Percentiles rank a stretch among this genome's conserved stretches.
phyloP scores from a whole-genome alignment of 2,888 invertebrate species.

The Mythimna albipuncta region DNA sequence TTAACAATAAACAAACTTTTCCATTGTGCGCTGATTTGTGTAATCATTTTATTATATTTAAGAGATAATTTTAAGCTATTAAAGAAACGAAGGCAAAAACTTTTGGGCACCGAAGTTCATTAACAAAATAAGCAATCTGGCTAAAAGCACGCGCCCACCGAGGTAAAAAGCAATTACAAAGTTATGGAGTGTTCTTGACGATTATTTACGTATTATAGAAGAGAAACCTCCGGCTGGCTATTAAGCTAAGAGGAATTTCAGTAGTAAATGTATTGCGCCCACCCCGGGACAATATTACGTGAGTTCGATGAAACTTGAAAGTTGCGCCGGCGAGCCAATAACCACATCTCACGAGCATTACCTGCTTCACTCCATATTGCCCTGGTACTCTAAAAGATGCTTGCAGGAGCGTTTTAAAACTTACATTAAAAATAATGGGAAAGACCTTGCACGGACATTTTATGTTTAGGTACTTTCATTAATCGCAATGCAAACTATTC shows the following conservation, averaged over 20 bases:
- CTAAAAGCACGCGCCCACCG: slow-evolving; percentile 85
- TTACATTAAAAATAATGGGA: slow-evolving; percentile 48
- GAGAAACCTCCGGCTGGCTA: slow-evolving; percentile 62
- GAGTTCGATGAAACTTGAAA: slow-evolving; percentile 56
- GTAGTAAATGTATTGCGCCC: slow-evolving; percentile 55
- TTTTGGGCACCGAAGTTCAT: slow-evolving; percentile 81
- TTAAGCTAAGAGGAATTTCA: slow-evolving; percentile 57
- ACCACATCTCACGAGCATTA: slow-evolving; percentile 55
- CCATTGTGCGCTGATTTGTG: slow-evolving; percentile 57
- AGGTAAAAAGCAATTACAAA: slow-evolving; percentile 87
- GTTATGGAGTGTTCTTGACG: slow-evolving; percentile 83
- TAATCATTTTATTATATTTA: slow-evolving; percentile 73
- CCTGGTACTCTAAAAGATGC: slow-evolving; percentile 26
- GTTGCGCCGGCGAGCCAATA: slow-evolving; percentile 54
- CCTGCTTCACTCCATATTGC: slow-evolving; percentile 53
- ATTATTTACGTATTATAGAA: slow-evolving; percentile 81
- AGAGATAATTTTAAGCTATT: slow-evolving; percentile 76
- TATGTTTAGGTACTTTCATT: slow-evolving; percentile 25
- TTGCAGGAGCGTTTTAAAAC: slow-evolving; percentile 36
- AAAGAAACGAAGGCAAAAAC: slow-evolving; percentile 79
- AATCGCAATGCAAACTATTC: slow-evolving; percentile 19
- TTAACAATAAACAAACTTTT: slow-evolving; percentile 62
- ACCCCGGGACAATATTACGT: slow-evolving; percentile 59
- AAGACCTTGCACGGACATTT: slow-evolving; percentile 22
- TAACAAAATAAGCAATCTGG: slow-evolving; percentile 87